Percentiles rank a stretch among this genome's conserved stretches.
Evolutionary conservation across 2,113 vertebrate genomes (phyloP).

Genomic region (Vombatus ursinus): DNA sequence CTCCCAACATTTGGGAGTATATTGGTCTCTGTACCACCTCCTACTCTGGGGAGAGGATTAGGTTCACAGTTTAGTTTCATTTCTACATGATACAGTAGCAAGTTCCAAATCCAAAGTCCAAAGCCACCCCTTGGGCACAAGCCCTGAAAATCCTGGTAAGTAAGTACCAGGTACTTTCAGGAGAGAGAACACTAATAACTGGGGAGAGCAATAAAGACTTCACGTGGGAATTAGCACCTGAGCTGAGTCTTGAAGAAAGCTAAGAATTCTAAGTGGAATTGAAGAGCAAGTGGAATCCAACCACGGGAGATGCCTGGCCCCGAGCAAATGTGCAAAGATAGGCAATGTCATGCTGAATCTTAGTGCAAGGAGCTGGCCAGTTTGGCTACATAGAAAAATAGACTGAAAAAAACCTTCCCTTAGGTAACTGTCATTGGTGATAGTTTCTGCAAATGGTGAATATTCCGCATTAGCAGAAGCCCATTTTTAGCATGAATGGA

Average conservation of each 20-base stretch:
- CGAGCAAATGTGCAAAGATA: neutral
- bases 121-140: neutral
- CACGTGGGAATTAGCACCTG: neutral
- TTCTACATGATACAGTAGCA: neutral
- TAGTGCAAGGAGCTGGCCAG: neutral
- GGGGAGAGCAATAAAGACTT: neutral
- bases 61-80: neutral
- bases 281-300: neutral
- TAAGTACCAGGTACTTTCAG: neutral
- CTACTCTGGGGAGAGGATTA: neutral
- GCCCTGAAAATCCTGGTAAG: neutral
- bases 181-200: neutral
- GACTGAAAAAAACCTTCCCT: neutral
- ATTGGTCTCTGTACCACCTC: neutral
- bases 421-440: neutral
- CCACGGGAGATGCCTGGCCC: neutral
- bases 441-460: neutral
- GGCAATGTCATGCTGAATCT: neutral
- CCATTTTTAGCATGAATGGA: slow-evolving; percentile 22
- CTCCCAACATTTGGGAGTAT: neutral
- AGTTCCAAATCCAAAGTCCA: neutral
- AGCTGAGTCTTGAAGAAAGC: neutral
- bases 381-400: neutral
- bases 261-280: neutral
- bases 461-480: neutral